phyloP scores from a whole-genome alignment of 1,140 invertebrate genomes.

The Zophobas morio region DNA sequence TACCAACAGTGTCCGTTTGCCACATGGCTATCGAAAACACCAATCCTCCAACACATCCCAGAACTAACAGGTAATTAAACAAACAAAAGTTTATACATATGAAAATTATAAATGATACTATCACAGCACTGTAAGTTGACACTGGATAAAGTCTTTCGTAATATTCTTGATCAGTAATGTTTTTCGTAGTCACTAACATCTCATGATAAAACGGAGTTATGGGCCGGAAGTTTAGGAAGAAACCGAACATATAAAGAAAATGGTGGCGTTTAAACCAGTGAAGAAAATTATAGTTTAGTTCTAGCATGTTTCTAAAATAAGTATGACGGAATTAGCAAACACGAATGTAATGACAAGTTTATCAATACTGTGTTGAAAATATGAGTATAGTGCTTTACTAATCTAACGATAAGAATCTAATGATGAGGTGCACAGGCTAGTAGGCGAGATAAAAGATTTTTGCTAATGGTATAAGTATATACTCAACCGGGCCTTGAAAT shows the following conservation, averaged over 20 bases:
- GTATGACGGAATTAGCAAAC: background rate
- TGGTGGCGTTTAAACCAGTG: slow-evolving; percentile 27
- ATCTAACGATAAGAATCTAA: too few relatives aligned
- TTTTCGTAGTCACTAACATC: background rate
- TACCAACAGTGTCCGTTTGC: background rate
- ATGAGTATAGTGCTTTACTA: too few relatives aligned
- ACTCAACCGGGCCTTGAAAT: too few relatives aligned
- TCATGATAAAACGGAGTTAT: slow-evolving; percentile 1
- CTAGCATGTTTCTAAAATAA: background rate
- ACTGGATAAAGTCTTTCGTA: background rate
- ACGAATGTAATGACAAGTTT: background rate
- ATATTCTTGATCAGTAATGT: slow-evolving; percentile 16
- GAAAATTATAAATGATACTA: slow-evolving; percentile 8
- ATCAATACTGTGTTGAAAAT: too few relatives aligned
- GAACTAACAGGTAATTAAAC: background rate
- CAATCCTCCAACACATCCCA: background rate
- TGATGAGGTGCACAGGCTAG: too few relatives aligned
- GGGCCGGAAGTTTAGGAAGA: background rate
- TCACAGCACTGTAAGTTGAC: background rate
- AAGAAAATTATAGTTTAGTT: slow-evolving; percentile 2
- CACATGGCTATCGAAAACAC: background rate
- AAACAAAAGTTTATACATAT: background rate
- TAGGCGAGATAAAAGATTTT: too few relatives aligned
- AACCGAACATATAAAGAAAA: slow-evolving; percentile 7
- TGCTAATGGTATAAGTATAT: too few relatives aligned